phyloP scores from a whole-genome alignment of 2,797 vertebrate species.

The Odontamblyopus lacepedii region DNA sequence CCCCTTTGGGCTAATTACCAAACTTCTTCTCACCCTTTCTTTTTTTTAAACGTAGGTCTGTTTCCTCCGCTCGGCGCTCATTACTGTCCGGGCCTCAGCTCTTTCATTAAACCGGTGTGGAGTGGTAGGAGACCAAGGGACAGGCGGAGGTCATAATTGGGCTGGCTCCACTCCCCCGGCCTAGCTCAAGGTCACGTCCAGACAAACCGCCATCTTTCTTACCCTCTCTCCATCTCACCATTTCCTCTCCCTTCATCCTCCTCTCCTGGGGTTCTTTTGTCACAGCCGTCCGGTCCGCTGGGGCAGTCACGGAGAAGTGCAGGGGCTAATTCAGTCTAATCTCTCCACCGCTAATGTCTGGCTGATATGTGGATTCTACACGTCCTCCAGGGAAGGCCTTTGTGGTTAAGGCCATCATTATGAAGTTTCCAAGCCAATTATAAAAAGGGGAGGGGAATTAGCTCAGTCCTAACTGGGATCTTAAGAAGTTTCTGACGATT shows the following conservation, averaged over 20 bases:
- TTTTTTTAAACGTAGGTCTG: constrained; percentile 23
- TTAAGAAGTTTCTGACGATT: constrained; percentile 60
- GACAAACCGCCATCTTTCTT: constrained; percentile 47
- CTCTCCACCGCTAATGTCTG: constrained; percentile 74
- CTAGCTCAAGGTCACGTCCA: constrained; percentile 74
- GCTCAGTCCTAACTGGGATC: constrained; percentile 60
- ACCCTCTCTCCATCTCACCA: constrained; percentile 18
- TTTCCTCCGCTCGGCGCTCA: constrained; percentile 61
- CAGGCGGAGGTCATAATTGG: constrained; percentile 76
- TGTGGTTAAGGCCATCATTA: constrained; percentile 77
- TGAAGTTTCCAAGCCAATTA: constrained; percentile 73
- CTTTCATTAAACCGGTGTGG: constrained; percentile 73
- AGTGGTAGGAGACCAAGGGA: constrained; percentile 62
- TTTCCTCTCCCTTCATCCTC: constrained; percentile 43
- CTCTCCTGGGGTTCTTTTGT: constrained; percentile 68
- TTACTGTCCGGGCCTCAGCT: constrained; percentile 69
- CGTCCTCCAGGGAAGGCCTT: constrained; percentile 71
- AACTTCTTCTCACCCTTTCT: constrained; percentile 27
- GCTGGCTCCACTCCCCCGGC: constrained; percentile 69
- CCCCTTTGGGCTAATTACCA: constrained; percentile 64
- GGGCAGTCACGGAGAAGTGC: constrained; percentile 60
- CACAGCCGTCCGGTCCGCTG: constrained; percentile 60
- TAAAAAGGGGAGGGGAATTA: constrained; percentile 64
- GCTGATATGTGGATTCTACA: constrained; percentile 76
- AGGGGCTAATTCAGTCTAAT: constrained; percentile 78